phyloP scores from a whole-genome alignment of 2,888 invertebrate species.

The Stenchaetothrips biformis region DNA sequence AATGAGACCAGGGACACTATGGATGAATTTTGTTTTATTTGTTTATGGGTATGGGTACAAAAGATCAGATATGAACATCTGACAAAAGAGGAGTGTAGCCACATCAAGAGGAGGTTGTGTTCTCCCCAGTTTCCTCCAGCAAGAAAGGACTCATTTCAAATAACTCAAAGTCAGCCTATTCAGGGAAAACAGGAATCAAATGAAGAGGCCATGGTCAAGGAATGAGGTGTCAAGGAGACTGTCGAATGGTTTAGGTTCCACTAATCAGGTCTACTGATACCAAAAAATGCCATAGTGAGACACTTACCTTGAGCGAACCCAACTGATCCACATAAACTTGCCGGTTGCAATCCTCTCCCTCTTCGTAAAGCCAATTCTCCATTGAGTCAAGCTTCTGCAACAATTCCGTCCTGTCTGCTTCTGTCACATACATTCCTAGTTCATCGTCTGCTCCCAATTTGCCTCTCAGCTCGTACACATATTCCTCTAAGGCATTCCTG shows the following conservation, averaged over 20 bases:
- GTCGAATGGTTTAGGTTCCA: background rate
- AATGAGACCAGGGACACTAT: background rate
- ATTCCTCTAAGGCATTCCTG: conserved; percentile 95
- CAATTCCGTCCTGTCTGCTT: conserved; percentile 55
- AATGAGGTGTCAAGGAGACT: background rate
- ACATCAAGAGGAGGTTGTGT: background rate
- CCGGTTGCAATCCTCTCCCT: conserved; percentile 88
- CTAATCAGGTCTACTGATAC: background rate
- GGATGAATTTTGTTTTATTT: background rate
- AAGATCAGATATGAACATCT: background rate
- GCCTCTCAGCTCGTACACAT: conserved; percentile 92
- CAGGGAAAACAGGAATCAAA: background rate
- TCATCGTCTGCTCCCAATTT: conserved; percentile 75
- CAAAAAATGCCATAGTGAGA: background rate
- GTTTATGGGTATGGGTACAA: background rate
- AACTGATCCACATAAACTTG: conserved; percentile 58
- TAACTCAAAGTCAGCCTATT: conserved; percentile 6
- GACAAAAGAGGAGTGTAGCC: background rate
- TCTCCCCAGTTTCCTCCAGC: background rate
- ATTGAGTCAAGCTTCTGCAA: conserved; percentile 66
- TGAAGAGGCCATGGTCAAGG: too few species aligned
- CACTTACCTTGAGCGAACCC: conserved; percentile 48
- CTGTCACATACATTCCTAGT: conserved; percentile 69
- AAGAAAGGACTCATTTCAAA: conserved; percentile 5
- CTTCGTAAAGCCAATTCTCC: conserved; percentile 96